A percentile compares a stretch with the other conserved stretches of the same genome.
Evolutionary conservation across 2,797 vertebrate species (phyloP).

Genomic region (Pteropus rufus): DNA sequence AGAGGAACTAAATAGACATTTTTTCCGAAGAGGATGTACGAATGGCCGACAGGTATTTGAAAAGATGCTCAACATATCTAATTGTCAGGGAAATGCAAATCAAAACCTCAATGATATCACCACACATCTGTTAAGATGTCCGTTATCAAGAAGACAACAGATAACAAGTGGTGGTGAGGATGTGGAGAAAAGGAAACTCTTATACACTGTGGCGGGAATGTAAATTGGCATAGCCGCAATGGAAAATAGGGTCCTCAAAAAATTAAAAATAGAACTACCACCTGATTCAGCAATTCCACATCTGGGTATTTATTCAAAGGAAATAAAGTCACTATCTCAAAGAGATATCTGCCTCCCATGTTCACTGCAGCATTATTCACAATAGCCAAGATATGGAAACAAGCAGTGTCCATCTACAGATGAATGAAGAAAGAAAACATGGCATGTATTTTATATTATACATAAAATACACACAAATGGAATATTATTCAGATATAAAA

Average conservation of each 20-base stretch:
- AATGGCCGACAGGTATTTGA: not conserved
- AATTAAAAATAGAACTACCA: not conserved
- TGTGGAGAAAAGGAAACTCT: not conserved
- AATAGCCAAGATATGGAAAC: not conserved
- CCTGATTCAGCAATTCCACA: not conserved
- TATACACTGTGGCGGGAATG: not conserved
- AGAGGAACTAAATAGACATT: not conserved
- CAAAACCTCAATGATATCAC: not conserved
- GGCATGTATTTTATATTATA: not conserved
- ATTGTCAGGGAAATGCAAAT: not conserved
- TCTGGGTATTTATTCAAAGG: not conserved
- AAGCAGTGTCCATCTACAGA: not conserved
- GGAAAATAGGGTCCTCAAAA: not conserved
- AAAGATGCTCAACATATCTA: not conserved
- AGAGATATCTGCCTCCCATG: not conserved
- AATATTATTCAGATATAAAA: not conserved
- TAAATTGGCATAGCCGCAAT: not conserved
- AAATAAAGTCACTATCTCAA: not conserved
- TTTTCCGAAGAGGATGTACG: not conserved
- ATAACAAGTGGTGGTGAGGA: not conserved
- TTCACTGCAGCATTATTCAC: not conserved
- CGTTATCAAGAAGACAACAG: not conserved
- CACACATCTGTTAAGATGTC: not conserved
- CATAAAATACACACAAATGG: not conserved
- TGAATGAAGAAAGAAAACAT: not conserved